Percentiles rank a stretch among this genome's conserved stretches.
These are phyloP conservation scores for Phyllotreta striolata DNA, from an alignment of 2,888 invertebrate genomes.

Conservation along the genomic window DNA sequence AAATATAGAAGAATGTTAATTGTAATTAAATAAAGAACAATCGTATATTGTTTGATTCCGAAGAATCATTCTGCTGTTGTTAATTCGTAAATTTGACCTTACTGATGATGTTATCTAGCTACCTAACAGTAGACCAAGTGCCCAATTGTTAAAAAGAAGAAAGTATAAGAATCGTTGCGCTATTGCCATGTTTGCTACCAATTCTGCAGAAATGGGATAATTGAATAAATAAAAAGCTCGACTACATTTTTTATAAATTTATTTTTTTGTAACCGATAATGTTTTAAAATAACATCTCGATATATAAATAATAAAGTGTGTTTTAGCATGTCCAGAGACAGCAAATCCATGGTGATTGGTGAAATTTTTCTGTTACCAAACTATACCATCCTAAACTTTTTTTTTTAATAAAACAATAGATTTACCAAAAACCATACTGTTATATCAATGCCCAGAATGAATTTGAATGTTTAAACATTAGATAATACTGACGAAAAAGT, in stretches of 20 bases:
- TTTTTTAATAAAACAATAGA: constrained; percentile 46
- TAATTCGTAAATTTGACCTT: too few relatives aligned
- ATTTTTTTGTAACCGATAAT: constrained; percentile 60
- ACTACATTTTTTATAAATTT: constrained; percentile 56
- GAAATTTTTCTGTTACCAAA: constrained; percentile 50
- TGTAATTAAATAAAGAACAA: too few relatives aligned
- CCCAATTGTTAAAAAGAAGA: too few relatives aligned
- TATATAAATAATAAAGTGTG: constrained; percentile 58
- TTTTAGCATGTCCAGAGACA: constrained; percentile 46
- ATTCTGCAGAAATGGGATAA: too few relatives aligned
- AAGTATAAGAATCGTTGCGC: too few relatives aligned
- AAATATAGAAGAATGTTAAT: too few relatives aligned
- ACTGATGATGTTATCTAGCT: too few relatives aligned
- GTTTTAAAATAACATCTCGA: constrained; percentile 59
- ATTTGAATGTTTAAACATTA: constrained; percentile 30
- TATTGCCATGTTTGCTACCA: too few relatives aligned
- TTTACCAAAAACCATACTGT: constrained; percentile 43
- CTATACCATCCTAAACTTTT: constrained; percentile 53
- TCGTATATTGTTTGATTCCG: too few relatives aligned
- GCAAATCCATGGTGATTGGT: constrained; percentile 48
- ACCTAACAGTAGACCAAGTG: too few relatives aligned
- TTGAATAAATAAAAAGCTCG: not conserved
- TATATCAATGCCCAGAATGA: constrained; percentile 44
- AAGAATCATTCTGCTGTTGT: too few relatives aligned
- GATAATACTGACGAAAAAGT: constrained; percentile 43